Evolutionary conservation across 2,797 vertebrate genomes (phyloP), one percentile per base, ranked within the genome.

Genomic region (Novumbra hubbsi): DNA sequence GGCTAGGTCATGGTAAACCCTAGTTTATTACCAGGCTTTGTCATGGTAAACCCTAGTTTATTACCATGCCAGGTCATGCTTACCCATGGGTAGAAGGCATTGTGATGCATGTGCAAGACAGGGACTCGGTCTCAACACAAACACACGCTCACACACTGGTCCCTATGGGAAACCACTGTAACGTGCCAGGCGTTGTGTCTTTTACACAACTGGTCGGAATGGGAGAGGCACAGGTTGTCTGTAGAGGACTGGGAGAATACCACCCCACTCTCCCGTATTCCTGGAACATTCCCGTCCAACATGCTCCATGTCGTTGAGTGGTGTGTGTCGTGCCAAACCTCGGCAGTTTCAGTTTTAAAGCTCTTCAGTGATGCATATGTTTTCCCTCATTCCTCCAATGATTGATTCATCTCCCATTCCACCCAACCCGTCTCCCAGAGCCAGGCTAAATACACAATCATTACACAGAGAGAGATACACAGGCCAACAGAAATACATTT

Each of bases 161-260:
- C 34, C 24, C 83, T 81, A 89, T 90, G 88, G 84, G 88, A 90
- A 94, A 92, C 93, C 93, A 91, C 94, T 94, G 93, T 87, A 52
- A 88, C 91, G 90, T 92, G 91, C 93, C 92, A 92, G 86, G 90
- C 92, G 88, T 91, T 89, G 88, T 92, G 6, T 67, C 92, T 89
- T 86, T 75, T 84, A 90, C 91, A 90, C 73, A 88, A 86, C 87
- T 90, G 92, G 88, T 91, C 83, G 82, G 80, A 88, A 91, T 93
- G 92, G 91, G 45, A 48, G 45, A 48, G 45, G 14, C 9, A 48
- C 32, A 34, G 32, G 32, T 34, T 34, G 32, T 34, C 32, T 34
- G 32, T 34, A 5, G 32, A 34, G 32, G 32, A 34, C 32, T 34
- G 32, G 32, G 32, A 34, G 32, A 34, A n/a, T n/a, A n/a, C 2